These are phyloP conservation scores for Agelas oroides DNA, from an alignment of 37 sponge, comb jelly and placozoan genomes.

Conservation along the genomic window DNA sequence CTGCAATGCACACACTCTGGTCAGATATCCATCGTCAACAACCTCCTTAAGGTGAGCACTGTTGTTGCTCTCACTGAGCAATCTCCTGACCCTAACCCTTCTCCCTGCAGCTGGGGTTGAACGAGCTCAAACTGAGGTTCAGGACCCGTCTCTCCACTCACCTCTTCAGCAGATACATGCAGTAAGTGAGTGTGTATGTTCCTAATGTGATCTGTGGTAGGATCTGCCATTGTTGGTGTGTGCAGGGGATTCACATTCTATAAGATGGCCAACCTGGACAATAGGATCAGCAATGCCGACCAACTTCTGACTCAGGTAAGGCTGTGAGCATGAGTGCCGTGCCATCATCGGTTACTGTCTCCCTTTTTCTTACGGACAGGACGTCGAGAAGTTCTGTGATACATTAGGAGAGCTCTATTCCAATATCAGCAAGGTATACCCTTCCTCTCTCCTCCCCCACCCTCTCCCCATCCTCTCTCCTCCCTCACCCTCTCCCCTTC, in stretches of 20 bases:
- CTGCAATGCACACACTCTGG: neutral
- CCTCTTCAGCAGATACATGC: conserved; percentile 80
- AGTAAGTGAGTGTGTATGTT: conserved; percentile 38
- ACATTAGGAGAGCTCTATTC: conserved; percentile 93
- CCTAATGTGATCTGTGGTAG: neutral
- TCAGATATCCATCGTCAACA: conserved; percentile 86
- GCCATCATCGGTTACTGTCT: neutral
- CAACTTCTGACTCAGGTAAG: conserved; percentile 89
- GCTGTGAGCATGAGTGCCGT: neutral
- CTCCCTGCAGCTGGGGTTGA: conserved; percentile 77
- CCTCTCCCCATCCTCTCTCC: conserved; percentile 11
- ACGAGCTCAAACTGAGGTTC: conserved; percentile 88
- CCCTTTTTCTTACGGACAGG: conserved; percentile 40
- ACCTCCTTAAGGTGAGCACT: conserved; percentile 71
- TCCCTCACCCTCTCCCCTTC: conserved; percentile 18
- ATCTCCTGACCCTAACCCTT: neutral
- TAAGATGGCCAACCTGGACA: conserved; percentile 96
- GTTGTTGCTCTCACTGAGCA: neutral
- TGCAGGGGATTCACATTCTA: conserved; percentile 89
- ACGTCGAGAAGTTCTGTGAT: conserved; percentile 93
- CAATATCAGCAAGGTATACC: conserved; percentile 83
- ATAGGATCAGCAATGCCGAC: conserved; percentile 92
- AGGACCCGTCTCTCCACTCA: conserved; percentile 72
- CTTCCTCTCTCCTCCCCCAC: neutral
- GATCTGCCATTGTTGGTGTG: neutral